Evolutionary conservation across 2,113 vertebrate genomes (phyloP), one percentile per base, ranked within the genome.

Genomic region (Hystrix brachyura): DNA sequence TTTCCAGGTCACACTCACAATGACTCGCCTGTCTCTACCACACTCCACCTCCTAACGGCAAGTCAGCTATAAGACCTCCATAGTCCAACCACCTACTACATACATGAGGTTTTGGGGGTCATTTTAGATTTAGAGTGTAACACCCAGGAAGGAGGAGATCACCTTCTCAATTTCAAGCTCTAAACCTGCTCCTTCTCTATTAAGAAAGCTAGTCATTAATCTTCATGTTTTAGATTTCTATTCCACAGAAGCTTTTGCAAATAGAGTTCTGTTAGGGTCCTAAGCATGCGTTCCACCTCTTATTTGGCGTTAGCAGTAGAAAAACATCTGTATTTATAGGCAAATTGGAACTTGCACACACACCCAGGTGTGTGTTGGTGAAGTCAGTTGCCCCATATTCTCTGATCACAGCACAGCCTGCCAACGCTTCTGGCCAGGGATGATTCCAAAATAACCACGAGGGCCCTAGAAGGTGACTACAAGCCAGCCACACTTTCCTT

Each of bases 281-380:
- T 69, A 88, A 62, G 71, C 64, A 38, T 51, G 21, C 51, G 95
- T 92, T 94, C 74, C 57, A 67, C 92, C 86, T 96, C 10, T 83
- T 90, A 3, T 95, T 97, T 97, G 88, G 92, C 92, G n/a, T 81
- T 25, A 19, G 21, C 0, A 94, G 21, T 71, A 94, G 97, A 92
- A 94, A 81, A 92, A 38, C 96, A 96, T 94, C 84, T 95, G 53
- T 69, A 94, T 34, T n/a, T 57, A 18, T 4, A 38, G 27, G 83
- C 60, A 79, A 96, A 96, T 53, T 72, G 4, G 48, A 80, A 34
- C 87, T 79, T 82, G 90, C 91, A 64, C 2, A 2, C 18, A 90
- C 65, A 93, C 69, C 95, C 84, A 94, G 69, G 51, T 82, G 97
- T 96, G 96, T 46, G 69, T 95, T 62, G 89, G 10, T 23, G 27